Base-by-base conservation (phyloP, 2,888 invertebrate genomes). In the Criorhina ranunculi region DNA sequence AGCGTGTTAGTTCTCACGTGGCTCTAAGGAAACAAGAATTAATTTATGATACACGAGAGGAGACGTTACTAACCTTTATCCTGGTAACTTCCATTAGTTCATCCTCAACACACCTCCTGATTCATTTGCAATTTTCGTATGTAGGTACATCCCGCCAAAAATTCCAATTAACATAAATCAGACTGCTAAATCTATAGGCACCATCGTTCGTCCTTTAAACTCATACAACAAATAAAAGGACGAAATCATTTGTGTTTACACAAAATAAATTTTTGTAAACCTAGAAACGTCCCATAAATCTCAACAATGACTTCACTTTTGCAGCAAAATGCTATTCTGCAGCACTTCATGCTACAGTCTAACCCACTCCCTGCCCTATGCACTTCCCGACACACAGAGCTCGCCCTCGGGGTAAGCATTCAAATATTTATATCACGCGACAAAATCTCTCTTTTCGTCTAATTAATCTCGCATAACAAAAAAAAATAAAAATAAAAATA, bases 361-460 rank as follows among this genome's bases (percentile, higher is more conserved):
- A n/a, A n/a, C 17, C 1, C 3, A 35, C 49, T 19, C 35, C 46
- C 7, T 35, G 33, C 24, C 15, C 15, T 40, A 6, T 17, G 7
- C 9, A 12, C 59, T n/a, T 12, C 35, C 59, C 35, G n/a, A 8
- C 49, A 24, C 5, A 49, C 24, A 15, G 29, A 11, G n/a, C n/a
- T 15, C 44, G 35, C 60, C 69, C 62, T 76, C 15, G 11, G 76
- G 76, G 44, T 64, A 31, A 53, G 42, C 40, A 79, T 83, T 83
- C 69, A 83, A 73, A 79, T 83, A 83, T 83, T 78, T 78, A 78
- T 83, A 83, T 40, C 73, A 44, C 83, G 69, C 62, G 64, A 75
- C 69, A 69, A 83, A 73, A 83, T 69, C 70, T 75, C 62, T 59
- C 44, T 55, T 83, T 83, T 64, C 69, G 69, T 79, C 79, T 83